Conservation (phyloP, 2,113 vertebrate genomes). For the Gallinago jamesoni region DNA sequence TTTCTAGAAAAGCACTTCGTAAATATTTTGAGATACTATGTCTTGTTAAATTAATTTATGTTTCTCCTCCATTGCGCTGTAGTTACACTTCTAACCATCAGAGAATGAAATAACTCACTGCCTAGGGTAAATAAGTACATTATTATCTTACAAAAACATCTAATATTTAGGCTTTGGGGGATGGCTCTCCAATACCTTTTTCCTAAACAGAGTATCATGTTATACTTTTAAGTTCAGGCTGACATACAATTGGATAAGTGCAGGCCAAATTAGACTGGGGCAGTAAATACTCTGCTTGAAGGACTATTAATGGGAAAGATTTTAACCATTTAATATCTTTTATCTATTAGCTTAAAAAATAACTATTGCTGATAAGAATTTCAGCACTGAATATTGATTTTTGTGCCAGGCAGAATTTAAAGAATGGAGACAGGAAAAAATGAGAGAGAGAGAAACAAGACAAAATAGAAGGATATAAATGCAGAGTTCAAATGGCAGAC, state of each 20-base stretch:
- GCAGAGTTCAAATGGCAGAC: not conserved
- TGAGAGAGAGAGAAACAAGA: not conserved
- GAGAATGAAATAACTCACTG: not conserved
- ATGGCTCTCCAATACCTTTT: not conserved
- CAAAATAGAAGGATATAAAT: not conserved
- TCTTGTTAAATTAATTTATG: not conserved
- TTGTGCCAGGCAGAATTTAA: not conserved
- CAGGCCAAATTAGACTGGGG: not conserved
- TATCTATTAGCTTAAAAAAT: not conserved
- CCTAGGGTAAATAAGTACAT: not conserved
- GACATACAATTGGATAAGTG: not conserved
- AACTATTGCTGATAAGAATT: not conserved
- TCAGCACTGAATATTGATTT: not conserved
- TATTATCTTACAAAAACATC: not conserved
- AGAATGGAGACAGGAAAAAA: not conserved
- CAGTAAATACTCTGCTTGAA: not conserved
- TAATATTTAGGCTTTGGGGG: not conserved
- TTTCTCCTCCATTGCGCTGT: not conserved
- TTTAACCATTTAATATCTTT: not conserved
- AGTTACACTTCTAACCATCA: not conserved
- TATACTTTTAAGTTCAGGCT: not conserved
- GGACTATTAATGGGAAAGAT: not conserved
- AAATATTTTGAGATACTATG: not conserved
- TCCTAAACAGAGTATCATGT: not conserved
- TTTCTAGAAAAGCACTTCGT: not conserved